phyloP scores from a whole-genome alignment of 2,888 invertebrate species.

The Blastobasis lacticolella region DNA sequence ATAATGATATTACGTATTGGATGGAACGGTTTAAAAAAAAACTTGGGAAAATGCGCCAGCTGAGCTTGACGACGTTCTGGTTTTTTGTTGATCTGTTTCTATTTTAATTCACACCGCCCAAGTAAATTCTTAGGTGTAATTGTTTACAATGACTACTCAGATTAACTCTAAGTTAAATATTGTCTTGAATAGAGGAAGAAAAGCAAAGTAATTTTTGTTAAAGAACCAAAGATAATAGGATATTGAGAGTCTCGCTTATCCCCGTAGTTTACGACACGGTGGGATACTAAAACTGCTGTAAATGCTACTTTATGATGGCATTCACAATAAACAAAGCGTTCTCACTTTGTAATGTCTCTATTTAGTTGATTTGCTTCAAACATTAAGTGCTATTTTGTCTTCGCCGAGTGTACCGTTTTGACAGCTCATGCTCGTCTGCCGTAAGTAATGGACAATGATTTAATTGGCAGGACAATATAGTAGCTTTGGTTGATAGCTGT shows the following conservation, averaged over 20 bases:
- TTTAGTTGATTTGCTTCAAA: constrained; percentile 22
- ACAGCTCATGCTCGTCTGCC: neutral
- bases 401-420: neutral
- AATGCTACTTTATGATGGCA: constrained; percentile 33
- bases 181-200: no score
- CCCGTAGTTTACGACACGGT: constrained; percentile 8
- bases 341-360: constrained; percentile 30
- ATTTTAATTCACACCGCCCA: neutral
- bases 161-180: no score
- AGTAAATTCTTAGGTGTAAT: no score
- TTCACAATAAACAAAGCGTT: constrained; percentile 38
- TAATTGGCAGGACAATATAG: neutral
- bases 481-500: neutral
- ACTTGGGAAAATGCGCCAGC: constrained; percentile 21
- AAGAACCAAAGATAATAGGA: no score
- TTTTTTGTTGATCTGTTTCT: neutral
- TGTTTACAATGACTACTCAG: no score
- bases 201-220: no score
- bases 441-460: neutral
- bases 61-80: constrained; percentile 9
- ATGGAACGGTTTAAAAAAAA: constrained; percentile 16
- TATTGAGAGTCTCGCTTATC: no score
- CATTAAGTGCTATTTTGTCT: neutral
- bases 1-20: constrained; percentile 30
- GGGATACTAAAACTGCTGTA: constrained; percentile 40